A percentile compares a stretch with the other conserved stretches of the same genome.
phyloP scores from a whole-genome alignment of 1,140 invertebrate genomes.

The Druon quercuslanigerum region DNA sequence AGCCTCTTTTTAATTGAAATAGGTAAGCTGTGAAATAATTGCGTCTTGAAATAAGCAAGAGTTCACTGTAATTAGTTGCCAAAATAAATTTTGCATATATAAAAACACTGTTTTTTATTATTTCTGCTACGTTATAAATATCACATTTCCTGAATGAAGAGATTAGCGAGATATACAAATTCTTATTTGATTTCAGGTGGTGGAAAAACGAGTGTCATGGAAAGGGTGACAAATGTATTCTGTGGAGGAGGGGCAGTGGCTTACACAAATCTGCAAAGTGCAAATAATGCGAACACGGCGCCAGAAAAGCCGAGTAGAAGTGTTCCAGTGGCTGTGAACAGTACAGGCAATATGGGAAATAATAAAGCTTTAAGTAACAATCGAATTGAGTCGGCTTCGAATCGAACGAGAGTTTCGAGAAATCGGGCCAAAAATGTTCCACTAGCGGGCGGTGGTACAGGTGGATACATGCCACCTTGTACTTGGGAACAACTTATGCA shows the following conservation, averaged over 20 bases:
- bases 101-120: too few species aligned
- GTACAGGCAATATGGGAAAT: slow-evolving; percentile 58
- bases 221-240: slow-evolving; percentile 88
- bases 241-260: slow-evolving; percentile 80
- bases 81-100: too few species aligned
- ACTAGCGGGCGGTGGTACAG: slow-evolving; percentile 67
- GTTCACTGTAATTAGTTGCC: too few species aligned
- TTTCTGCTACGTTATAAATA: too few species aligned
- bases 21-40: too few species aligned
- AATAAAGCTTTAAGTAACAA: slow-evolving; percentile 64
- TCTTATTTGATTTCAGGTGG: slow-evolving; percentile 56
- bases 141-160: too few species aligned
- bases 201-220: slow-evolving; percentile 84
- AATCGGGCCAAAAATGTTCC: slow-evolving; percentile 62
- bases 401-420: slow-evolving; percentile 59
- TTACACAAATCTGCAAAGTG: slow-evolving; percentile 69
- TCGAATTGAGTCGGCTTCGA: slow-evolving; percentile 41
- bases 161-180: neutral
- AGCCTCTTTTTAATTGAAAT: too few species aligned
- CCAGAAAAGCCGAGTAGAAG: slow-evolving; percentile 77
- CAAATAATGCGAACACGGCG: slow-evolving; percentile 65
- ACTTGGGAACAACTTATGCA: slow-evolving; percentile 86
- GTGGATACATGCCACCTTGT: slow-evolving; percentile 70
- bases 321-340: slow-evolving; percentile 49
- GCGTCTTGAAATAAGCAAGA: too few species aligned